These are phyloP conservation scores for Nomada fabriciana DNA, from an alignment of 2,888 invertebrate species.

Conservation along the genomic window DNA sequence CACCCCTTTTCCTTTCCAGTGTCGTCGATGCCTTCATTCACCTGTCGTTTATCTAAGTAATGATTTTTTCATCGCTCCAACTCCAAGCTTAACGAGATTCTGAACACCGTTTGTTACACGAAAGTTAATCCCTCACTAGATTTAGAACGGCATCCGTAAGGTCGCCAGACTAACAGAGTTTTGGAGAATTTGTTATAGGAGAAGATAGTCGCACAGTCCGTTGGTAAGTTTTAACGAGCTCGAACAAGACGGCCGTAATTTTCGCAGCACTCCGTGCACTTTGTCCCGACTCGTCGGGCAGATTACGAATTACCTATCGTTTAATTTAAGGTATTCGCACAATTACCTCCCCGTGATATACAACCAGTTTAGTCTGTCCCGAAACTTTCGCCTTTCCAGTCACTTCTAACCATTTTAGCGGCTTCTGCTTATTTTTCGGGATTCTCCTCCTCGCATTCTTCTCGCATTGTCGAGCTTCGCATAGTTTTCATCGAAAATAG, in stretches of 20 bases:
- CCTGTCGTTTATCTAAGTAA: not conserved
- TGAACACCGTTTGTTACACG: constrained; percentile 26
- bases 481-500: constrained; percentile 6
- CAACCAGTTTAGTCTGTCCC: not conserved
- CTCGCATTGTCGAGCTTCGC: not conserved
- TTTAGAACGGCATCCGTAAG: constrained; percentile 6
- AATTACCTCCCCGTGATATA: not conserved
- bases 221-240: constrained; percentile 38
- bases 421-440: not conserved
- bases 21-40: not conserved
- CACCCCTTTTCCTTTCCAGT: too few relatives aligned
- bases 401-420: not conserved
- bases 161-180: not conserved
- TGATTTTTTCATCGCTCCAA: not conserved
- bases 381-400: not conserved
- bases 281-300: not conserved
- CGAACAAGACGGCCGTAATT: constrained; percentile 31
- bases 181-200: constrained; percentile 30
- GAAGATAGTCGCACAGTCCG: not conserved
- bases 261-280: not conserved
- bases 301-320: constrained; percentile 29
- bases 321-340: not conserved
- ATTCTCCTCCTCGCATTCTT: not conserved
- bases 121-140: constrained; percentile 12
- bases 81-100: not conserved